Conservation (phyloP, 2,797 vertebrate species). For the Amphiprion clarkii region DNA sequence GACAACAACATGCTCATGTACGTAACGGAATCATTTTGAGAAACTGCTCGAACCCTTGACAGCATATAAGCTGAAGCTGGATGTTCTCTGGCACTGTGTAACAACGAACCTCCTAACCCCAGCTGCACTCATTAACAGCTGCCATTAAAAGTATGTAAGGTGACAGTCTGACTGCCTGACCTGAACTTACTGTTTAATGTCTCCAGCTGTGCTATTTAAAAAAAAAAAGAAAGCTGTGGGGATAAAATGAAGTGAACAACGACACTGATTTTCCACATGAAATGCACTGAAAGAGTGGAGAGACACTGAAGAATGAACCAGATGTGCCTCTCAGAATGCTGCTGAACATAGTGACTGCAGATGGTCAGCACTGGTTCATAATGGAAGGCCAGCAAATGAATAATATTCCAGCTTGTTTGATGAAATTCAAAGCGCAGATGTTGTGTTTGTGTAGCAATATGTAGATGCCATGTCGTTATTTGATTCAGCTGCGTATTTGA, state of each 20-base stretch:
- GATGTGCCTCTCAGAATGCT: conserved; percentile 28
- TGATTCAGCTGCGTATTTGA: background rate
- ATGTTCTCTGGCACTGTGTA: background rate
- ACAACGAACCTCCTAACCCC: conserved; percentile 18
- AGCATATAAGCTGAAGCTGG: background rate
- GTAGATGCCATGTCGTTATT: background rate
- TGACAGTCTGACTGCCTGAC: conserved; percentile 42
- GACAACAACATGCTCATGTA: background rate
- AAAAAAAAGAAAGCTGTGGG: conserved; percentile 13
- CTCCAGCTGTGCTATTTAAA: conserved; percentile 44
- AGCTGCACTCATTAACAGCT: conserved; percentile 17
- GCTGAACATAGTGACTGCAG: conserved; percentile 6
- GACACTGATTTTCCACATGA: conserved; percentile 21
- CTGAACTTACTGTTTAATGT: conserved; percentile 50
- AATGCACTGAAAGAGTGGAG: conserved; percentile 10
- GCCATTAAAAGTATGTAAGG: conserved; percentile 14
- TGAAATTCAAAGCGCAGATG: background rate
- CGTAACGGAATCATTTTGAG: background rate
- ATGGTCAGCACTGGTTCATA: background rate
- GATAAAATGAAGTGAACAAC: conserved; percentile 33
- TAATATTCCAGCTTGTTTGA: conserved; percentile 3
- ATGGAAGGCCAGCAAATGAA: background rate
- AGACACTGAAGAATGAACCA: conserved; percentile 27
- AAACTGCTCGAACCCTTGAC: background rate
- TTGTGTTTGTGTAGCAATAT: background rate